Evolutionary conservation across 2,797 vertebrate genomes (phyloP), one percentile per base, ranked within the genome.

Genomic region (Tragelaphus oryx): DNA sequence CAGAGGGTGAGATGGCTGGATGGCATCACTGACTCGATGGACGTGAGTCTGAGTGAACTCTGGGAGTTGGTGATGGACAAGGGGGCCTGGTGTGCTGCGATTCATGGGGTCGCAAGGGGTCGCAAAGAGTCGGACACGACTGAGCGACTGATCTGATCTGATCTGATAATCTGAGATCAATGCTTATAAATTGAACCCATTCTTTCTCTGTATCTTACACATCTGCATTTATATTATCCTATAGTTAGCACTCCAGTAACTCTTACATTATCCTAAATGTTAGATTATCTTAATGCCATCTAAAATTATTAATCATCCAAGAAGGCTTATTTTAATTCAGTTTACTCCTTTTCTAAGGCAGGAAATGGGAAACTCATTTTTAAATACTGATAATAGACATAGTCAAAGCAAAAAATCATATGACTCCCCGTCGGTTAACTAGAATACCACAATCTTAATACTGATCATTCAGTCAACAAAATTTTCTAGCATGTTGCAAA

Each of bases 401-500:
- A 96, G 50, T 92, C 79, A 90, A 90, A 78, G 33, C 82, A 88
- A 82, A 94, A 89, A 22, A 81, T 4, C 78, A 1, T 93, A 12
- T 62, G 8, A 93, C 87, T 87, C 59, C 20, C 26, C 41, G 41
- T 85, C 14, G 5, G 54, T 62, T 55, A 92, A 93, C 14, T 68
- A 65, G 68, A 94, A 55, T 7, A 85, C 24, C 54, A 89, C 24
- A 33, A 22, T 80, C 33, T 60, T 46, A 62, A n/a, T 89, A 86
- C 55, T 82, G 41, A 93, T 79, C 12, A 71, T 46, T 94, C 44
- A 60, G 62, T 78, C n/a, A 83, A 52, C 52, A 86, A 10, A 88
- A 86, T 74, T 82, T 96, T 94, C 30, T 86, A 59, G 50, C 41
- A 79, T 50, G n/a, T 62, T 82, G 26, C 22, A 95, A 71, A 78